A percentile compares a stretch with the other conserved stretches of the same genome.
phyloP scores from a whole-genome alignment of 2,113 vertebrate species.

The Macroglossus sobrinus region DNA sequence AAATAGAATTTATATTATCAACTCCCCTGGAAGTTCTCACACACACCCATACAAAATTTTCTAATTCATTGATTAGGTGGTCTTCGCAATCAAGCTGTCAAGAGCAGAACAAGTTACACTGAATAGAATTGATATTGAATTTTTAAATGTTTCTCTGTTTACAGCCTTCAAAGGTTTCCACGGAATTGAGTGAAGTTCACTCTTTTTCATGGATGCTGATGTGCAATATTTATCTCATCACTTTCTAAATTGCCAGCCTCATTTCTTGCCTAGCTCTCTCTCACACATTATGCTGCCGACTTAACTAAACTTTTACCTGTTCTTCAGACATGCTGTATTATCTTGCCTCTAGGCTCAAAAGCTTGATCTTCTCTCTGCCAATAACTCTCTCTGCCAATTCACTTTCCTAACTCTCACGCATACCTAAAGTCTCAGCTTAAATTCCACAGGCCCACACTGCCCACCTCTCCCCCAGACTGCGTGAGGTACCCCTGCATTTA shows the following conservation, averaged over 20 bases:
- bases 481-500: background rate
- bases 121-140: background rate
- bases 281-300: background rate
- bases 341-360: background rate
- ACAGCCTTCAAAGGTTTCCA: background rate
- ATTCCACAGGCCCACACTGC: background rate
- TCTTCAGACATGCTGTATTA: background rate
- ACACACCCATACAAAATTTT: background rate
- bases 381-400: background rate
- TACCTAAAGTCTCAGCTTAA: background rate
- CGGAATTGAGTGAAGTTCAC: background rate
- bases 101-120: background rate
- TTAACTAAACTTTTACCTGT: background rate
- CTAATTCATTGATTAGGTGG: background rate
- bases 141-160: background rate
- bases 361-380: background rate
- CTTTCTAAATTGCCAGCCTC: background rate
- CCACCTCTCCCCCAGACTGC: background rate
- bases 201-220: background rate
- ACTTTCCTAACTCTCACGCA: background rate
- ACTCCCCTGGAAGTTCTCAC: background rate
- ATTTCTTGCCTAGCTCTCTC: background rate
- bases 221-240: background rate
- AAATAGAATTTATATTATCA: background rate
- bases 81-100: background rate